phyloP scores from a whole-genome alignment of 2,888 invertebrate genomes.

The Branchipolynoe longqiensis region DNA sequence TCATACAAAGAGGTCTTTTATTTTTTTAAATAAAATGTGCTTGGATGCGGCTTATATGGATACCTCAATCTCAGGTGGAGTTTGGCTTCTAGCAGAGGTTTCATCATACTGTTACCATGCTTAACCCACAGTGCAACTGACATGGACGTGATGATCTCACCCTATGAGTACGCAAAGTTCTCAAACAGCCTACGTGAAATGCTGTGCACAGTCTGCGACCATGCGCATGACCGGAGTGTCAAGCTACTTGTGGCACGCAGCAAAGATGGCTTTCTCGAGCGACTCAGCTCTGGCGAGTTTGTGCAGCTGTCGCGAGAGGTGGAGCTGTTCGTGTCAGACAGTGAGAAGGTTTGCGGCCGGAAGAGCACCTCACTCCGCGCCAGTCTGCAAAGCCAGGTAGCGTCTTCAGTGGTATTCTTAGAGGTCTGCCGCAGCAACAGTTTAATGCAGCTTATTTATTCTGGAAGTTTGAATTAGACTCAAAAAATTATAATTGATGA shows the following conservation, averaged over 20 bases:
- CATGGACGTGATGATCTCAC: slow-evolving; percentile 85
- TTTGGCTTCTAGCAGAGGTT: too few species aligned
- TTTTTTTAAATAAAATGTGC: too few species aligned
- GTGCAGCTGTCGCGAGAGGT: slow-evolving; percentile 89
- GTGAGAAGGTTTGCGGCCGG: slow-evolving; percentile 85
- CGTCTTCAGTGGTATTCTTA: too few species aligned
- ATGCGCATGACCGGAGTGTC: slow-evolving; percentile 94
- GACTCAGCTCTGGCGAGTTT: slow-evolving; percentile 90
- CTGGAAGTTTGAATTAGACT: too few species aligned
- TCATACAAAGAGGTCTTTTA: too few species aligned
- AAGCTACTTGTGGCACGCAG: slow-evolving; percentile 89
- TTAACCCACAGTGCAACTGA: slow-evolving; percentile 71
- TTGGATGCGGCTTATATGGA: too few species aligned
- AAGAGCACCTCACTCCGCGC: slow-evolving; percentile 89
- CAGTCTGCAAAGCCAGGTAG: slow-evolving; percentile 87
- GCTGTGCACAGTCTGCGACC: slow-evolving; percentile 90
- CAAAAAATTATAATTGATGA: too few species aligned
- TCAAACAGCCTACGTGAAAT: slow-evolving; percentile 89
- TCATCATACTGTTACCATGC: too few species aligned
- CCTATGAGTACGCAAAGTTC: slow-evolving; percentile 87
- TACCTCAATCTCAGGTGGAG: too few species aligned
- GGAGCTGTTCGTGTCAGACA: slow-evolving; percentile 89
- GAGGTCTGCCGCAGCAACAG: too few species aligned
- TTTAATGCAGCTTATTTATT: too few species aligned
- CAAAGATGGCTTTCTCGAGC: slow-evolving; percentile 85